Base-by-base conservation (phyloP, 2,797 vertebrate genomes). In the Pseudochromis fuscus region DNA sequence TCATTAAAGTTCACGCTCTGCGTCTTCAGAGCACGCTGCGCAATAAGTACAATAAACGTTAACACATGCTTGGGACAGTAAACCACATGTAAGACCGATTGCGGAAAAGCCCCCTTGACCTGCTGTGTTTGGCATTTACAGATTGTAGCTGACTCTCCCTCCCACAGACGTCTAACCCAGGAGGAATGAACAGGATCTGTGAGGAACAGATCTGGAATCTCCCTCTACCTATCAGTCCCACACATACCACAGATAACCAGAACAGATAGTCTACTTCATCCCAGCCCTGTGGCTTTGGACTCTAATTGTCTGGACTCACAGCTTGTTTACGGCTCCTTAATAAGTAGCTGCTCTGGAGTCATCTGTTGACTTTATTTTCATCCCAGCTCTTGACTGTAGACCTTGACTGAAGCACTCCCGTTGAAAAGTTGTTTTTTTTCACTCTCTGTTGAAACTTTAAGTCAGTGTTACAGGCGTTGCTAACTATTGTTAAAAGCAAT, bases 201-300 rank as follows among this genome's bases (percentile, higher is more conserved):
- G 64, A 85, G 86, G 87, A 90, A 87, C 73, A 85, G 71, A 82
- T 62, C 72, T 86, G 85, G 74, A 92, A 87, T 90, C 83, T 87
- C 56, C 56, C 60, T 66, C 77, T 82, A 72, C 91, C 90, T 89
- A 82, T 92, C 88, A 87, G 75, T 50, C 79, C 77, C 59, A 72
- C 77, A 85, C 92, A 94, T 93, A 90, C 91, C 91, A 91, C 59
- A 87, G 83, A 90, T 92, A 93, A 92, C 86, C 89, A 81, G 76
- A 37, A 61, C 38, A 86, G 91, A 92, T 90, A 86, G 73, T 62
- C 48, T 52, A 9, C 78, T 84, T 75, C 51, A 75, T 79, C 73
- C 79, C 76, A 58, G 38, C 72, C 80, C 49, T 25, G 15, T 62
- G 64, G 72, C 85, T 89, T 85, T 86, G 74, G 70, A 58, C 71